phyloP scores from a whole-genome alignment of 2,797 vertebrate species.

The Loriculus beryllinus region DNA sequence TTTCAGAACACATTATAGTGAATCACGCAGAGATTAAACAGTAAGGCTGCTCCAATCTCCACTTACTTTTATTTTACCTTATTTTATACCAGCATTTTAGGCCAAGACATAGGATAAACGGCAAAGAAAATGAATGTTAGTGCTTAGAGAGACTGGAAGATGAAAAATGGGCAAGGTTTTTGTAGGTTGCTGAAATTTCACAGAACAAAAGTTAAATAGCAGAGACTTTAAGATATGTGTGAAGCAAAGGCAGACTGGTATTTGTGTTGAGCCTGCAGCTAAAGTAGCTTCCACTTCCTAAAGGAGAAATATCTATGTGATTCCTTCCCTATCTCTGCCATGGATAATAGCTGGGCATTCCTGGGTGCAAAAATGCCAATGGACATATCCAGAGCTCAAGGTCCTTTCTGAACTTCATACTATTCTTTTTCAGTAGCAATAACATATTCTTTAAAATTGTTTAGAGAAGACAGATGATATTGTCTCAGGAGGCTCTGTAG shows the following conservation, averaged over 20 bases:
- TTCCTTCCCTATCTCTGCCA: neutral
- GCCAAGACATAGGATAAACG: neutral
- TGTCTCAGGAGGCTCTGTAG: neutral
- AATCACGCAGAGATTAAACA: neutral
- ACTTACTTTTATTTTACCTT: neutral
- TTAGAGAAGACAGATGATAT: neutral
- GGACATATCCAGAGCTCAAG: neutral
- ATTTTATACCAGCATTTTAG: neutral
- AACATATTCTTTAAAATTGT: neutral
- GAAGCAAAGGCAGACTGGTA: neutral
- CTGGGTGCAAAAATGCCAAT: neutral
- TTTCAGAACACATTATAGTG: neutral
- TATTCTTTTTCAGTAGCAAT: neutral
- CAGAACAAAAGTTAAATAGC: neutral
- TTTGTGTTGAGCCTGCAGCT: neutral
- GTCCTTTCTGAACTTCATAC: neutral
- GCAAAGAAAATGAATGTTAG: neutral
- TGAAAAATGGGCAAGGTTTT: neutral
- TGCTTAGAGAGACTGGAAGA: neutral
- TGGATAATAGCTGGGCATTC: neutral
- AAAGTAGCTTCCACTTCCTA: neutral
- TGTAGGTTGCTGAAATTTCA: neutral
- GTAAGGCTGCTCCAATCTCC: neutral
- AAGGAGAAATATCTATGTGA: neutral
- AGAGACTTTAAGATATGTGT: neutral